Conservation (phyloP, 1,140 invertebrate species). For the Eubasilissa regina region DNA sequence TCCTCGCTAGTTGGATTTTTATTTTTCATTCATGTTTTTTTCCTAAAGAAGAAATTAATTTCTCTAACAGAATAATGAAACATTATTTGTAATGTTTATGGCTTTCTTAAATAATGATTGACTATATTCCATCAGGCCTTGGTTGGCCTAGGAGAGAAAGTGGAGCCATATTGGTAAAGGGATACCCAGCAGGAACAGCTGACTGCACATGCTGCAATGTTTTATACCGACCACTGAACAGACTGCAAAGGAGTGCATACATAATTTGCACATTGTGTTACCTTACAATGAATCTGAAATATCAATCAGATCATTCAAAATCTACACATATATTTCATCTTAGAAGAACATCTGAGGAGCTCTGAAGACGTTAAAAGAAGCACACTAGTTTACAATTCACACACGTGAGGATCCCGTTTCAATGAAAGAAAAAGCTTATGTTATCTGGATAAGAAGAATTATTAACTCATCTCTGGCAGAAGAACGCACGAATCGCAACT, state of each 20-base stretch:
- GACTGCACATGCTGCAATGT: conserved; percentile 48
- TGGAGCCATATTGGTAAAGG: conserved; percentile 56
- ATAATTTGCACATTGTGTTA: background rate
- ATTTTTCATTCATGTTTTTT: conserved; percentile 25
- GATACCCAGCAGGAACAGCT: conserved; percentile 51
- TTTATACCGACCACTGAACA: conserved; percentile 27
- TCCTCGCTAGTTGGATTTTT: conserved; percentile 7
- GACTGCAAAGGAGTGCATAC: conserved; percentile 2
- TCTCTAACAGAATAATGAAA: conserved; percentile 28
- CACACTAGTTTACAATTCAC: too few relatives aligned
- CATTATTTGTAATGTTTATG: conserved; percentile 35
- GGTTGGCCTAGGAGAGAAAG: conserved; percentile 59
- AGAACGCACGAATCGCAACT: conserved; percentile 4
- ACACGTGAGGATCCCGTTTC: too few relatives aligned
- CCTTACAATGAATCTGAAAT: background rate
- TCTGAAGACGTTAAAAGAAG: background rate
- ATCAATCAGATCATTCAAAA: background rate
- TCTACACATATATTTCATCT: conserved; percentile 8
- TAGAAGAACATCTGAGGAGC: background rate
- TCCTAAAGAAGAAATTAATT: conserved; percentile 27
- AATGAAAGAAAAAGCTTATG: too few relatives aligned
- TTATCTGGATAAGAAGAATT: conserved; percentile 1
- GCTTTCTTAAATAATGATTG: conserved; percentile 49
- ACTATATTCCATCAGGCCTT: conserved; percentile 60
- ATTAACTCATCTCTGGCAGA: background rate